Conservation (phyloP, 2,797 vertebrate genomes). For the Halcyon smyrnensis region DNA sequence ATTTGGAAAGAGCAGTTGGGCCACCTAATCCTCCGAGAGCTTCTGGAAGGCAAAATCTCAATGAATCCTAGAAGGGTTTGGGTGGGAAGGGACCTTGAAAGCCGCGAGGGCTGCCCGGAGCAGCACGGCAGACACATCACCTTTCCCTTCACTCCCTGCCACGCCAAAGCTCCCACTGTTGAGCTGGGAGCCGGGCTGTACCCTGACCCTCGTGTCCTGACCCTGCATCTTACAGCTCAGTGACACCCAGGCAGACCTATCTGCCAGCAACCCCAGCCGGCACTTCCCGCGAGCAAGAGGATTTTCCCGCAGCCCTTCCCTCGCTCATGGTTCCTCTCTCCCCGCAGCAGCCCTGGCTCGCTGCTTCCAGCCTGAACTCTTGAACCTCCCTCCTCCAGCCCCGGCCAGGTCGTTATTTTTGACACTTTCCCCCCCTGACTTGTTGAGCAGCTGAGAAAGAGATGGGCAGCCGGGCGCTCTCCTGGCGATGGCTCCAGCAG, state of each 20-base stretch:
- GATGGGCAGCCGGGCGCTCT: rapidly evolving
- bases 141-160: background rate
- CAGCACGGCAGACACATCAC: background rate
- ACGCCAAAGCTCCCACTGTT: background rate
- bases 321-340: rapidly evolving
- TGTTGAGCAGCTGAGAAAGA: background rate
- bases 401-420: slow-evolving; percentile 4
- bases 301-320: background rate
- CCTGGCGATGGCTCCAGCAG: background rate
- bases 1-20: background rate
- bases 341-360: background rate
- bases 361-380: slow-evolving; percentile 34
- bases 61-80: background rate
- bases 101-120: background rate
- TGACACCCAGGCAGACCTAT: background rate
- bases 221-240: background rate
- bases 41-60: background rate
- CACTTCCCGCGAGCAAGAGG: background rate
- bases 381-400: slow-evolving; percentile 29
- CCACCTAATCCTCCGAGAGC: background rate
- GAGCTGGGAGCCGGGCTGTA: background rate
- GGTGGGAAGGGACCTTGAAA: background rate
- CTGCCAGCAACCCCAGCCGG: background rate
- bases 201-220: background rate
- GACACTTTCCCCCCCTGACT: background rate